Evolutionary conservation across 2,113 vertebrate species (phyloP).

Genomic region (Lamprotornis superbus): DNA sequence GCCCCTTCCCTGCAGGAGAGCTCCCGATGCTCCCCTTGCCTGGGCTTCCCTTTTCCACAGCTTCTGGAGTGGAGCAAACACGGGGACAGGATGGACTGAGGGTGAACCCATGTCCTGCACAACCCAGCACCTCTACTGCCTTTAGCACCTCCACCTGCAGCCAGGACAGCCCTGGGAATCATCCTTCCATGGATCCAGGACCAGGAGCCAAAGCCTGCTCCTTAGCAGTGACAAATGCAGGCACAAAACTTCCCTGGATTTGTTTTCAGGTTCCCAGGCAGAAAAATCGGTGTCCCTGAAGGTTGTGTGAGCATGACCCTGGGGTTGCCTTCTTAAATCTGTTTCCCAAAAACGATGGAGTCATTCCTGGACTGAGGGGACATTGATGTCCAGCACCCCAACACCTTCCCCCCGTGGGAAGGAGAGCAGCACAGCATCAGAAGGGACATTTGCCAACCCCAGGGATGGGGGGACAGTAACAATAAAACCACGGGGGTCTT

Average conservation of each 20-base stretch:
- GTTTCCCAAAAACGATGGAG: background rate
- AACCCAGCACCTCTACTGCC: background rate
- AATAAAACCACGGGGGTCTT: background rate
- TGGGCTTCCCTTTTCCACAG: background rate
- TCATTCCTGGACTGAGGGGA: rapidly evolving
- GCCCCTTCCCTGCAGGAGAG: background rate
- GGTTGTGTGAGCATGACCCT: background rate
- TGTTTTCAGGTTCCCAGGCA: background rate
- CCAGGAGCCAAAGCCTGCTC: background rate
- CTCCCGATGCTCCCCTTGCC: rapidly evolving
- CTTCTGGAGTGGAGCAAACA: background rate
- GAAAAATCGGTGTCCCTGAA: background rate
- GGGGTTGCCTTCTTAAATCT: background rate
- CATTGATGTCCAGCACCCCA: background rate
- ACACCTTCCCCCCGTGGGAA: rapidly evolving
- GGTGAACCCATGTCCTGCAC: background rate
- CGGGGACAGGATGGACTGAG: background rate
- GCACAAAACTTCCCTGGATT: background rate
- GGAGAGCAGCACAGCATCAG: background rate
- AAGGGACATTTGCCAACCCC: background rate
- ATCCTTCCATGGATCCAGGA: background rate
- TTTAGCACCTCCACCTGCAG: background rate
- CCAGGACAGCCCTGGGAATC: background rate
- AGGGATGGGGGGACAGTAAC: rapidly evolving
- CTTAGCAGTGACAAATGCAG: background rate